phyloP scores from a whole-genome alignment of 2,113 vertebrate genomes.

The Macrotis lagotis region DNA sequence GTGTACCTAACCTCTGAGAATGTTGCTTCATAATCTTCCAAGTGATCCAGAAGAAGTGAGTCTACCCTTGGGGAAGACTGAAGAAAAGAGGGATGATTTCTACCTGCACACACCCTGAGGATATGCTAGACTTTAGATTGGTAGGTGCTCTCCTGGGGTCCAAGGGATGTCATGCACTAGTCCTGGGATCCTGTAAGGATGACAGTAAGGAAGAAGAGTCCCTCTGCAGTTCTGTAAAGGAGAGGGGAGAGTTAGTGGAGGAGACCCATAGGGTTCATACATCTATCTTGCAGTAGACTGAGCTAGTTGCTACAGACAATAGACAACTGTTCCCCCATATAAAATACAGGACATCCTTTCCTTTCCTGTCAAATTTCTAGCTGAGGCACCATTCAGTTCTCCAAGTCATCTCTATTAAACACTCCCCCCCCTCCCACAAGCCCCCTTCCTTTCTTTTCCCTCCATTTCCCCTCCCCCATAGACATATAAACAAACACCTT shows the following conservation, averaged over 20 bases:
- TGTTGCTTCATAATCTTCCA: not conserved
- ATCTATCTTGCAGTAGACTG: not conserved
- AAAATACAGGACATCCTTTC: not conserved
- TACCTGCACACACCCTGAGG: not conserved
- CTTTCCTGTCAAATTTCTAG: not conserved
- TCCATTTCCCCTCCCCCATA: not conserved
- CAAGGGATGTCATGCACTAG: not conserved
- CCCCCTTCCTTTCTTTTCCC: not conserved
- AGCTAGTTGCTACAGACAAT: not conserved
- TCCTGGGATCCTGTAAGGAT: not conserved
- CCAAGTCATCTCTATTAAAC: not conserved
- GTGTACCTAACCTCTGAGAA: not conserved
- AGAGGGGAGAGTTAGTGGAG: not conserved
- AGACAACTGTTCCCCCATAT: not conserved
- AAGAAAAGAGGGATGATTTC: not conserved
- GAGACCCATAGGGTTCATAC: not conserved
- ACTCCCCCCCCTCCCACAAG: not conserved
- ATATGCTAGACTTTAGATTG: not conserved
- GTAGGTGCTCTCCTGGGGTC: not conserved
- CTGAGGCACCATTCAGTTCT: not conserved
- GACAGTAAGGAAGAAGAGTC: not conserved
- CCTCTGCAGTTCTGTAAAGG: not conserved
- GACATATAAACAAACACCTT: not conserved
- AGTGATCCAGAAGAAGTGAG: not conserved
- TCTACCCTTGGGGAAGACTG: not conserved